These are phyloP conservation scores for Lamellibrachia luymesi DNA, from an alignment of 1,140 invertebrate genomes.

Conservation along the genomic window DNA sequence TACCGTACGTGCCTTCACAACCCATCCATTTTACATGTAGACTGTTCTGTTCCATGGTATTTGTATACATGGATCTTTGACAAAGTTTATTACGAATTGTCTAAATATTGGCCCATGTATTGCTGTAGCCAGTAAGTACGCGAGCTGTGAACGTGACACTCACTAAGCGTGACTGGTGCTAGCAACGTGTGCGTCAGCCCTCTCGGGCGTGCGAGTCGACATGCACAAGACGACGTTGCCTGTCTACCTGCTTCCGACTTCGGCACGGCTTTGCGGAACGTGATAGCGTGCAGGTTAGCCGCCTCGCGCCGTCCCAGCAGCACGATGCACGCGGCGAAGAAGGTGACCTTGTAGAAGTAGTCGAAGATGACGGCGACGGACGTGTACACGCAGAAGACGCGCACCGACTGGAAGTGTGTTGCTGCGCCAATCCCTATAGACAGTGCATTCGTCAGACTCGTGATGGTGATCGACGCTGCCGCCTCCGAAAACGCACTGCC, in stretches of 20 bases:
- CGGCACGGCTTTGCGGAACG: neutral
- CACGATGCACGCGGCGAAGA: slow-evolving; percentile 40
- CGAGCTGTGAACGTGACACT: neutral
- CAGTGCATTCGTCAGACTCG: neutral
- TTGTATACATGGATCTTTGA: too few relatives aligned
- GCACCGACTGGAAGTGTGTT: slow-evolving; percentile 3
- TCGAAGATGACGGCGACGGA: slow-evolving; percentile 42
- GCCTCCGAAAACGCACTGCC: slow-evolving; percentile 20
- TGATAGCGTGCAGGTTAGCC: slow-evolving; percentile 35
- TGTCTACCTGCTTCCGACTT: neutral
- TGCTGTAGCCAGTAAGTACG: too few relatives aligned
- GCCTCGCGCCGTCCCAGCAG: slow-evolving; percentile 41
- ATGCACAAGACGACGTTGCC: neutral
- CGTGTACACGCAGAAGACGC: slow-evolving; percentile 46
- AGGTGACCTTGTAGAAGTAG: slow-evolving; percentile 46
- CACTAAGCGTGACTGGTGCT: neutral
- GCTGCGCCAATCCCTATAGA: neutral
- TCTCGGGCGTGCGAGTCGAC: neutral
- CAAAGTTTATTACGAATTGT: too few relatives aligned
- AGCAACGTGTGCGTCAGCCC: neutral
- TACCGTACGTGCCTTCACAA: too few relatives aligned
- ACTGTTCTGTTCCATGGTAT: too few relatives aligned
- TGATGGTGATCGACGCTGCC: slow-evolving; percentile 20
- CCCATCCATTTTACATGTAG: too few relatives aligned
- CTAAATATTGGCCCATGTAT: too few relatives aligned